A percentile compares a stretch with the other conserved stretches of the same genome.
Evolutionary conservation across 2,888 invertebrate species (phyloP).

Genomic region (Cataglyphis cursor): DNA sequence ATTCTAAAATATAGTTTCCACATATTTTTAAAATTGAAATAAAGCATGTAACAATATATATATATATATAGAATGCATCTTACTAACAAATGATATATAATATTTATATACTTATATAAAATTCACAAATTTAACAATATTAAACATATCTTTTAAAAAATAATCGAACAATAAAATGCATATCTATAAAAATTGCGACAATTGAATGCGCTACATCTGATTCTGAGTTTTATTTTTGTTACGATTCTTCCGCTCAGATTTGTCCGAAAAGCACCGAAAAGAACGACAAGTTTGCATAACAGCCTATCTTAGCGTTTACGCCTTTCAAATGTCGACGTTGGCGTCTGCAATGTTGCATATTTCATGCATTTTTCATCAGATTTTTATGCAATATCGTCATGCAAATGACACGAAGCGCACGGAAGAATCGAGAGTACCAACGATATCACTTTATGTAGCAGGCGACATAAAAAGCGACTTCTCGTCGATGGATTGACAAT

Average conservation of each 20-base stretch:
- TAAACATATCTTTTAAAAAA: background rate
- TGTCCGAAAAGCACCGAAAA: background rate
- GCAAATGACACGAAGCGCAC: constrained; percentile 37
- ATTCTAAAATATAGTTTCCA: background rate
- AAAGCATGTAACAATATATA: background rate
- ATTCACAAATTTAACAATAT: background rate
- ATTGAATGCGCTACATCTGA: background rate
- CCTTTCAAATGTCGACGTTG: constrained; percentile 55
- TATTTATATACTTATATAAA: background rate
- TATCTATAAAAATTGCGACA: background rate
- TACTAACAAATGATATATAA: background rate
- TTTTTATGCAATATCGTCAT: constrained; percentile 41
- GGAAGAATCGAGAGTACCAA: constrained; percentile 38
- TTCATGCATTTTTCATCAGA: constrained; percentile 69
- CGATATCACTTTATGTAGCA: constrained; percentile 50
- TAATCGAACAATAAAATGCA: background rate
- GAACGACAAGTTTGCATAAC: constrained; percentile 48
- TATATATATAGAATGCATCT: background rate
- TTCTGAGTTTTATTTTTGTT: background rate
- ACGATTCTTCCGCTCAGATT: background rate
- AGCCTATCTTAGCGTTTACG: constrained; percentile 51
- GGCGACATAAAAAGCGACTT: constrained; percentile 45
- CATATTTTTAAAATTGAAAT: constrained; percentile 5
- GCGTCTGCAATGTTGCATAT: constrained; percentile 64
- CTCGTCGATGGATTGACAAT: constrained; percentile 48